These are phyloP conservation scores for Alouatta palliata DNA, from an alignment of 2,113 vertebrate species.

Conservation along the genomic window DNA sequence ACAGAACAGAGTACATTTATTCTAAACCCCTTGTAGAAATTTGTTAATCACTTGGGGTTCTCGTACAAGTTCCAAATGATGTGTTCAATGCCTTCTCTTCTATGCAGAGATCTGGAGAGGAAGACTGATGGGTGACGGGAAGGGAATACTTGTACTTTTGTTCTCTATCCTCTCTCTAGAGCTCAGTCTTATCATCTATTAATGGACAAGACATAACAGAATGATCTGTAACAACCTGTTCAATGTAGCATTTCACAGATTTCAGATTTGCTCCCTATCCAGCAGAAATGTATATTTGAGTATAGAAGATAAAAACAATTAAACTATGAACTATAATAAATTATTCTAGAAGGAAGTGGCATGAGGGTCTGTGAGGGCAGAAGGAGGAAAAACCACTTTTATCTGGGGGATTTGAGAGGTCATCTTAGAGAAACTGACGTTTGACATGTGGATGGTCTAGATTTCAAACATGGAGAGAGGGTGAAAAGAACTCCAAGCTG, in stretches of 20 bases:
- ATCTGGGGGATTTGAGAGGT: too few relatives aligned
- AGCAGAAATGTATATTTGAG: neutral
- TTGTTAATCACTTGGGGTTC: neutral
- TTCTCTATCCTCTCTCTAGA: neutral
- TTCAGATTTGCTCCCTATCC: neutral
- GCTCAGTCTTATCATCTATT: neutral
- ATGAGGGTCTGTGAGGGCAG: neutral
- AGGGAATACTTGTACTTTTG: too few relatives aligned
- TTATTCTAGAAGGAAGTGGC: neutral
- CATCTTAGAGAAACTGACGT: neutral
- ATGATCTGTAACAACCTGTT: neutral
- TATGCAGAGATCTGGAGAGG: rapidly evolving
- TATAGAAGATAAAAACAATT: neutral
- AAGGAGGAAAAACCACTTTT: neutral
- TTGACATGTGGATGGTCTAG: neutral
- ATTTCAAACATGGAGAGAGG: neutral
- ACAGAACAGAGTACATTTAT: neutral
- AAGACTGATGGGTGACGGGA: neutral
- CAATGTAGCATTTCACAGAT: neutral
- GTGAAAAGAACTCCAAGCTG: neutral
- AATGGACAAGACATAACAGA: neutral
- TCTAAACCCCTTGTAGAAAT: neutral
- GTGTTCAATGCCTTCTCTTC: neutral
- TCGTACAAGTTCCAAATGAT: neutral
- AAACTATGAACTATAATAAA: neutral